These are phyloP conservation scores for Martes martes DNA, from an alignment of 2,113 vertebrate genomes.

Conservation along the genomic window DNA sequence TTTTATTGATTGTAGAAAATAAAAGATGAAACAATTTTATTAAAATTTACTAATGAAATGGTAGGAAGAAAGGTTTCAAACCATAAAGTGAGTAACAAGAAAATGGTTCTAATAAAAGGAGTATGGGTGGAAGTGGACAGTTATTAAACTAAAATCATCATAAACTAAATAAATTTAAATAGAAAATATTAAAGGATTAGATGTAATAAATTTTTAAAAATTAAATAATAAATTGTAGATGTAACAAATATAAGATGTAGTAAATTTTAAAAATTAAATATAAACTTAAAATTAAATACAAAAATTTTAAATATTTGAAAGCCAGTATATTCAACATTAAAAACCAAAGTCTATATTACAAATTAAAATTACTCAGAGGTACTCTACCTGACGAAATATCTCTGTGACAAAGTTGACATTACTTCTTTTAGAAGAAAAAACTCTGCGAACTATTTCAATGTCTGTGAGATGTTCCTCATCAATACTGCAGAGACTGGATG, in stretches of 20 bases:
- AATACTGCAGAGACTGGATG: slow-evolving; percentile 98
- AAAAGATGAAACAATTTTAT: slow-evolving; percentile 10
- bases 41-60: background rate
- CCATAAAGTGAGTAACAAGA: background rate
- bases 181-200: background rate
- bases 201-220: background rate
- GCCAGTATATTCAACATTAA: slow-evolving; percentile 16
- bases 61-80: slow-evolving; percentile 23
- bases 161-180: background rate
- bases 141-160: background rate
- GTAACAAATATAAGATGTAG: background rate
- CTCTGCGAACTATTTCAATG: slow-evolving; percentile 96
- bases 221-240: too few relatives aligned
- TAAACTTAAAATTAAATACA: background rate
- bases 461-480: slow-evolving; percentile 98
- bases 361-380: slow-evolving; percentile 29
- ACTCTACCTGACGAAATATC: slow-evolving; percentile 97
- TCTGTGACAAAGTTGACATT: slow-evolving; percentile 98
- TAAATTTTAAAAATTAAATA: slow-evolving; percentile 23
- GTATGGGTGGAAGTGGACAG: background rate
- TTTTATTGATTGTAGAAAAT: background rate
- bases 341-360: background rate
- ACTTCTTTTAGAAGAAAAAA: slow-evolving; percentile 94
- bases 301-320: slow-evolving; percentile 36
- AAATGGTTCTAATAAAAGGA: background rate